Base-by-base conservation (phyloP, 1,140 invertebrate species). In the Dreissena polymorpha region DNA sequence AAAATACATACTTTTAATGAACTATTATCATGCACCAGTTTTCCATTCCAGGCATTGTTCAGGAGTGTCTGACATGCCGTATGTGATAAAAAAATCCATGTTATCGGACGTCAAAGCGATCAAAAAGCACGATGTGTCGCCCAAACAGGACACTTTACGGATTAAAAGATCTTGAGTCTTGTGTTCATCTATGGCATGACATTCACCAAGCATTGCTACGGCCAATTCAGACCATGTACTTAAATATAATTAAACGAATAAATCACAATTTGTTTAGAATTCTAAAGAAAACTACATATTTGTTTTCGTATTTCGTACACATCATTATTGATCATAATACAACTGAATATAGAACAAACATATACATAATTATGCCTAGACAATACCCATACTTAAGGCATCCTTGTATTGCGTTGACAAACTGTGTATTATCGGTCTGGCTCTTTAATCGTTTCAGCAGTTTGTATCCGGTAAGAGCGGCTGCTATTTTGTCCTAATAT, bases 41-140 rank as follows among this genome's bases (percentile, higher is more conserved):
- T 86, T 6, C 91, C 92, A 87, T 89, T 91, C 92, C 92, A 93
- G n/a, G 92, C 90, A 21, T 86, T 88, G 76, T 90, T 92, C 18
- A 93, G 87, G 0, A 93, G 85, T 51, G 86, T 77, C 84, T 93
- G 92, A 76, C 92, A 93, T 18, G 91, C 90, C 0, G 91, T 88
- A 60, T 93, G 92, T 2, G 91, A 90, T 16, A 93, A 88, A n/a
- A 67, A 93, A 92, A 14, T 83, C 80, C 74, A 91, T 92, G 83
- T 92, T 92, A 84, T 92, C 88, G 6, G 91, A 88, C 63, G 92
- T 84, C 16, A 91, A 87, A 8, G 92, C 92, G n/a, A 92, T 86
- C n/a, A 89, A 77, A 14, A 92, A 77, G 77, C 89, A 90, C 0
- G 92, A 91, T 16, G 91, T 86, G 3, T 86, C 71, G 13, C 92